Evolutionary conservation across 2,888 invertebrate species (phyloP), one percentile per base, ranked within the genome.

Genomic region (Volucella inanis): DNA sequence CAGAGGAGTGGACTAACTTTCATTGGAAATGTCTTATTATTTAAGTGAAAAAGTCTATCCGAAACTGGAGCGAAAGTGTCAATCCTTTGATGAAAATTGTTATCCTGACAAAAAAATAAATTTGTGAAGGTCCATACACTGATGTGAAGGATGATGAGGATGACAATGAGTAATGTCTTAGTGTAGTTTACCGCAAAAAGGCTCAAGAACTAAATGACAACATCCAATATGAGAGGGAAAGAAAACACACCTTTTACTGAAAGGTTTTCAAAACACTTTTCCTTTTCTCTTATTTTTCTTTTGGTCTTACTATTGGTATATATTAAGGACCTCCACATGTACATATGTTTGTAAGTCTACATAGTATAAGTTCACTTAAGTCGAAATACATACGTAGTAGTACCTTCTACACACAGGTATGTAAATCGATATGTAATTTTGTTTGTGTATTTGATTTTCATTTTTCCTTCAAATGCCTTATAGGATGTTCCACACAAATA

Each of bases 211-310:
- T 18, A n/a, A 72, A 54, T 52, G 15, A 72, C 43, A 31, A 31
- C 31, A 45, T 72, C 52, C 52, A 31, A 54, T 50, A 54, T 39
- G n/a, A 50, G 18, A 65, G 15, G 43, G 18, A 43, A 50, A 45
- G 45, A 64, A 62, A 52, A 45, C 31, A 64, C 47, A 31, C 14
- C 45, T 47, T 52, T 62, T 31, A 54, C 54, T 64, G 47, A 74
- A 64, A 74, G 64, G 55, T 64, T 74, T 64, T 55, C 64, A 57
- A 57, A 70, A 70, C 55, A 57, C 67, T 54, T 41, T 31, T n/a
- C 41, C 18, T 39, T 39, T n/a, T 55, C 43, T 31, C 6, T 6
- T 31, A 31, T 38, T 15, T 11, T 59, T 41, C 3, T 3, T 52
- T 22, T 22, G 22, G 22, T 41, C 67, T 22, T 55, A 11, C 22